Conservation (phyloP, 2,888 invertebrate genomes). For the Drosophila subquinaria region DNA sequence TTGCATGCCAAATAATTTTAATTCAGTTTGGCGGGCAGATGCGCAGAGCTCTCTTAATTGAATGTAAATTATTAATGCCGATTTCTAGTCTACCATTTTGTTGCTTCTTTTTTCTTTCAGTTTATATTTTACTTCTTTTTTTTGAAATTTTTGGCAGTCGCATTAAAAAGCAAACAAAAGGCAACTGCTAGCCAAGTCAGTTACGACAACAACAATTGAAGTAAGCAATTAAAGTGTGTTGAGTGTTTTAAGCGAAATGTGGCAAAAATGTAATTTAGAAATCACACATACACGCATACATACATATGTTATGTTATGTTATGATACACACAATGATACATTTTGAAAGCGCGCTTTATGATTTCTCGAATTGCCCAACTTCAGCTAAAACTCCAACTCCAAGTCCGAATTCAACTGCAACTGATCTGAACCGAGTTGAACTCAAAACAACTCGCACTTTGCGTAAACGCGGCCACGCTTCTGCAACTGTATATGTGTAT, state of each 20-base stretch:
- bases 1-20: slow-evolving; percentile 43
- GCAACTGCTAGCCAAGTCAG: slow-evolving; percentile 61
- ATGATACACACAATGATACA: slow-evolving; percentile 21
- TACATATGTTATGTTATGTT: slow-evolving; percentile 4
- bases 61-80: slow-evolving; percentile 59
- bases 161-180: slow-evolving; percentile 49
- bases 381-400: slow-evolving; percentile 28
- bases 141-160: slow-evolving; percentile 44
- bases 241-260: slow-evolving; percentile 68
- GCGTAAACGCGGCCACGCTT: slow-evolving; percentile 62
- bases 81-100: slow-evolving; percentile 50
- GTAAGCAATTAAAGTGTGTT: slow-evolving; percentile 68
- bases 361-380: slow-evolving; percentile 70
- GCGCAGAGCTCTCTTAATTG: slow-evolving; percentile 60
- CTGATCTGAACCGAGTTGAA: slow-evolving; percentile 51
- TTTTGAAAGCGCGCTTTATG: slow-evolving; percentile 74
- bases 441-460: slow-evolving; percentile 52
- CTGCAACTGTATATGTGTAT: slow-evolving; percentile 25
- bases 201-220: slow-evolving; percentile 68
- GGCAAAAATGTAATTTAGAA: slow-evolving; percentile 75
- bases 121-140: too few species aligned
- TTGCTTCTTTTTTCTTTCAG: slow-evolving; percentile 7
- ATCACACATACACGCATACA: slow-evolving; percentile 33
- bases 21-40: slow-evolving; percentile 40
- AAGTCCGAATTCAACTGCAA: slow-evolving; percentile 44